Evolutionary conservation across 1,140 invertebrate genomes (phyloP).

Genomic region (Protaetia brevitarsis): DNA sequence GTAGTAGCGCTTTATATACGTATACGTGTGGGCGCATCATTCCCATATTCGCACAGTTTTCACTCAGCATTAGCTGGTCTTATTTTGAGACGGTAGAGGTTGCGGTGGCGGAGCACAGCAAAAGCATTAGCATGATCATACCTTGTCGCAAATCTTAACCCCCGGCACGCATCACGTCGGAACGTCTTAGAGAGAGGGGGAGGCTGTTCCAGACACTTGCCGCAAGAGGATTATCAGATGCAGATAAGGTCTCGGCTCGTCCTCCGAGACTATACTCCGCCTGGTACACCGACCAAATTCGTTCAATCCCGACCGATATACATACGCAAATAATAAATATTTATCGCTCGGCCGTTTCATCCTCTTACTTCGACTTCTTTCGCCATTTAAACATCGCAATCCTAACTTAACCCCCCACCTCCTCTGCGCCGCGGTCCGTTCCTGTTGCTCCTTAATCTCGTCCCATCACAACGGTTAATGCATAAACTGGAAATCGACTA

Average conservation of each 20-base stretch:
- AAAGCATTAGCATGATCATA: constrained; percentile 48
- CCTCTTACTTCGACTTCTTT: background rate
- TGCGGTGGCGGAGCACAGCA: constrained; percentile 44
- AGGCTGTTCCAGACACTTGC: constrained; percentile 38
- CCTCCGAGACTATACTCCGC: background rate
- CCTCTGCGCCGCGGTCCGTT: too few relatives aligned
- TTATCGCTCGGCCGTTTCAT: background rate
- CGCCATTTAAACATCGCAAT: background rate
- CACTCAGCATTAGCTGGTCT: constrained; percentile 46
- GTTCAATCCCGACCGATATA: background rate
- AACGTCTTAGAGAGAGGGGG: constrained; percentile 40
- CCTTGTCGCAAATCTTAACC: constrained; percentile 47
- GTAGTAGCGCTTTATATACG: too few relatives aligned
- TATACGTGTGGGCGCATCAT: too few relatives aligned
- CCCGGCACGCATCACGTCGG: constrained; percentile 37
- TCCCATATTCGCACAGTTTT: too few relatives aligned
- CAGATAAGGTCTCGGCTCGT: constrained; percentile 36
- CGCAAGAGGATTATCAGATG: constrained; percentile 47
- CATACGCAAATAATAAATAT: background rate
- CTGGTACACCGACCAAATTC: background rate
- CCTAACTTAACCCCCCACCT: background rate
- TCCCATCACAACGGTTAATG: background rate
- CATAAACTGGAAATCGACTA: background rate
- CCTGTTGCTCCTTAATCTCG: constrained; percentile 3
- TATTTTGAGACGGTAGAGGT: constrained; percentile 38